These are phyloP conservation scores for Lasioglossum figueresi DNA, from an alignment of 2,888 invertebrate species.

Conservation along the genomic window DNA sequence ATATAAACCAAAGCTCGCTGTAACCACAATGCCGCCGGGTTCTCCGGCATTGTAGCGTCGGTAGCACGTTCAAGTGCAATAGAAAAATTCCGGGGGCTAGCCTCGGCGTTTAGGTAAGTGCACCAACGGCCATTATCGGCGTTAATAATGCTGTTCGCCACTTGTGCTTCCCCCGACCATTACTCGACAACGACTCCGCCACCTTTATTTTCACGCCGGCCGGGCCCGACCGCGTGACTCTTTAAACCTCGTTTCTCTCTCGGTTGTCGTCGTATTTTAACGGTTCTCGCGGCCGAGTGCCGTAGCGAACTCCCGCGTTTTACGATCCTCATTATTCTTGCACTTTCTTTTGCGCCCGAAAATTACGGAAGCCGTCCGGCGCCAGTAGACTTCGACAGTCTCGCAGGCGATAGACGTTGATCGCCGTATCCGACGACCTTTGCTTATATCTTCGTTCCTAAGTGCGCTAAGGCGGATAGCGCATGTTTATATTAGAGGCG, in stretches of 20 bases:
- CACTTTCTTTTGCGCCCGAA: constrained; percentile 10
- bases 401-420: neutral
- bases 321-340: constrained; percentile 55
- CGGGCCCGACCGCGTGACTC: constrained; percentile 17
- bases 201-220: constrained; percentile 41
- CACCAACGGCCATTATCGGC: constrained; percentile 69
- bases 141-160: constrained; percentile 72
- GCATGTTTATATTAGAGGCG: too few species aligned
- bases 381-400: neutral
- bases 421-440: neutral
- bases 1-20: constrained; percentile 44
- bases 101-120: constrained; percentile 76
- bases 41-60: constrained; percentile 54
- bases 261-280: constrained; percentile 45
- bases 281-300: constrained; percentile 49
- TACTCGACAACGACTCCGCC: constrained; percentile 41
- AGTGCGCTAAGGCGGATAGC: too few species aligned
- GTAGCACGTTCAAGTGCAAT: constrained; percentile 49
- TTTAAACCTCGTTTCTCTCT: constrained; percentile 33
- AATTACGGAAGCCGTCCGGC: constrained; percentile 4
- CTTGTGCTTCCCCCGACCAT: constrained; percentile 55
- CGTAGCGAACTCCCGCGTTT: constrained; percentile 22
- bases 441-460: too few species aligned
- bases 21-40: constrained; percentile 33
- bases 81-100: constrained; percentile 53